Evolutionary conservation across 2,113 vertebrate genomes (phyloP).

Genomic region (Hemicordylus capensis): DNA sequence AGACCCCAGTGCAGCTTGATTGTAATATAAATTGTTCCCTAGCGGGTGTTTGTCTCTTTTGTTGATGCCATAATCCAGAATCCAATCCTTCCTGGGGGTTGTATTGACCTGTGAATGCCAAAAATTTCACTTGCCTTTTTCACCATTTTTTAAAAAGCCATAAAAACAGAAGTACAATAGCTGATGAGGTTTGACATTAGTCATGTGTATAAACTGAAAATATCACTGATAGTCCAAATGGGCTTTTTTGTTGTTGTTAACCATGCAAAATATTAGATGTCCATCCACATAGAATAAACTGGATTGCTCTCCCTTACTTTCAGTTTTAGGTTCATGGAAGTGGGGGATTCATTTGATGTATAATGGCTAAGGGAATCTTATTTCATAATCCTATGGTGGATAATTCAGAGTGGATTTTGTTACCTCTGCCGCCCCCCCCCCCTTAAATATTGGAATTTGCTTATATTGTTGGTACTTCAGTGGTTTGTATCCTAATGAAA

Average conservation of each 20-base stretch:
- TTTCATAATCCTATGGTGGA: slow-evolving; percentile 7
- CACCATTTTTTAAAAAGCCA: neutral
- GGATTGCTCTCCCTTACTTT: neutral
- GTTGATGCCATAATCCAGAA: slow-evolving; percentile 17
- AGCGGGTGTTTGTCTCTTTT: slow-evolving; percentile 5
- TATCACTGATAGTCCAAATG: neutral
- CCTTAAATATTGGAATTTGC: neutral
- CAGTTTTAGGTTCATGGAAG: neutral
- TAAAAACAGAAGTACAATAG: neutral
- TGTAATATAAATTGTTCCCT: slow-evolving; percentile 30
- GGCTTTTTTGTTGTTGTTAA: neutral
- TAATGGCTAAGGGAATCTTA: neutral
- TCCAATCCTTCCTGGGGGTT: neutral
- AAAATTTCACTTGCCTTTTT: neutral
- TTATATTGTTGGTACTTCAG: neutral
- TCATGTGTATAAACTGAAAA: neutral
- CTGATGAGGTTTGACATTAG: neutral
- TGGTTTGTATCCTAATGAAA: neutral
- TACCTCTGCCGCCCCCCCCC: too few species aligned
- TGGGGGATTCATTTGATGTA: neutral
- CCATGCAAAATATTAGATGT: neutral
- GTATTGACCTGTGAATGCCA: neutral
- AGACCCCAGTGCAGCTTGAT: slow-evolving; percentile 31
- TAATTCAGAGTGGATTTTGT: neutral
- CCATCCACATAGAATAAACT: neutral